These are phyloP conservation scores for Chlorospingus semifuscus DNA, from an alignment of 2,797 vertebrate species.

Conservation along the genomic window DNA sequence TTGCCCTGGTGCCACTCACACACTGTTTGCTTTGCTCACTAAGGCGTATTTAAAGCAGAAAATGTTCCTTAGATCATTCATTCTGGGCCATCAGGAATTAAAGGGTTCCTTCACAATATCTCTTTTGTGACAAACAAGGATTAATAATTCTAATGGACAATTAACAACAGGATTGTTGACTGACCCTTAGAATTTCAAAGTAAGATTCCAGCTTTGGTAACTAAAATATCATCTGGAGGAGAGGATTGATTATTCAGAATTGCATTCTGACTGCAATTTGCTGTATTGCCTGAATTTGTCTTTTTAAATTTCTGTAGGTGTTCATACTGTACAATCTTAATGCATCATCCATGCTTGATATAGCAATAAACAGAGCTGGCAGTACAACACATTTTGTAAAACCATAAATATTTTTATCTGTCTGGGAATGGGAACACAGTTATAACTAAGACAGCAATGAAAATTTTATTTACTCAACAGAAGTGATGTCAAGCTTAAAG, in stretches of 20 bases:
- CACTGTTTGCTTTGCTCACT: background rate
- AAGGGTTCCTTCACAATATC: background rate
- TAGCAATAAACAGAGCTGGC: background rate
- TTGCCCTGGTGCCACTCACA: background rate
- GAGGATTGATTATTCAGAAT: background rate
- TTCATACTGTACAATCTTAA: background rate
- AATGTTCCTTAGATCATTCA: background rate
- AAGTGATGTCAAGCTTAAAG: background rate
- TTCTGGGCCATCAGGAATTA: background rate
- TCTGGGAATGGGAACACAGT: background rate
- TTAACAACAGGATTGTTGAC: background rate
- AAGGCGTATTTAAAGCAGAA: background rate
- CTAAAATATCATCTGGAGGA: background rate
- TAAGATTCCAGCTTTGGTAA: background rate
- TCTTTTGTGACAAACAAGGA: background rate
- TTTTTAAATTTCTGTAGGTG: background rate
- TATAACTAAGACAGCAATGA: background rate
- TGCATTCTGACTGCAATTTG: background rate
- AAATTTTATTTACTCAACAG: constrained; percentile 21
- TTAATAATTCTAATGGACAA: background rate
- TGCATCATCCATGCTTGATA: background rate
- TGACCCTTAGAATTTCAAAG: background rate
- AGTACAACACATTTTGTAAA: background rate
- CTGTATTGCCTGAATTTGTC: background rate
- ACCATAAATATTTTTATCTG: background rate